Evolutionary conservation across 2,797 vertebrate genomes (phyloP).

Genomic region (Catharus ustulatus): DNA sequence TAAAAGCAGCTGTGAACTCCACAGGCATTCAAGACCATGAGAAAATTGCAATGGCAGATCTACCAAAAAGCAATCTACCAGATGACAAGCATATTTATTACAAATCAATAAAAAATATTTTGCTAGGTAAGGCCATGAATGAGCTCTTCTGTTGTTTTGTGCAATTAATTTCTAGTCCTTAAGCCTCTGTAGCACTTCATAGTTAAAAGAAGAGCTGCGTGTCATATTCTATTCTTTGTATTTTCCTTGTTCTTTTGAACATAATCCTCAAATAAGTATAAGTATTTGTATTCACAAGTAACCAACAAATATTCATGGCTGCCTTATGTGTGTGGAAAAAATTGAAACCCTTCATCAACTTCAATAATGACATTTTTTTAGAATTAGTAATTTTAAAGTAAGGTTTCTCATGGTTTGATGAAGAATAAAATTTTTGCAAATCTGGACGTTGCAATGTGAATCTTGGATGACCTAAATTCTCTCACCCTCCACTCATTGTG

Average conservation of each 20-base stretch:
- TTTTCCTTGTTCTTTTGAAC: background rate
- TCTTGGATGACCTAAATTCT: background rate
- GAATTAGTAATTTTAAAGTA: background rate
- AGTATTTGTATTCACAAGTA: background rate
- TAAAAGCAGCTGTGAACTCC: background rate
- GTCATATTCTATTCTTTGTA: background rate
- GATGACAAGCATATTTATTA: background rate
- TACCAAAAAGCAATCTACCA: background rate
- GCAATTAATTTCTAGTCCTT: background rate
- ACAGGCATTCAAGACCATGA: background rate
- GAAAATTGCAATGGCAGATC: background rate
- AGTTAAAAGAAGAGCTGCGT: background rate
- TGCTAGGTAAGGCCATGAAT: background rate
- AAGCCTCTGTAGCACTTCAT: background rate
- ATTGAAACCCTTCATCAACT: accelerated
- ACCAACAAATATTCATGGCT: background rate
- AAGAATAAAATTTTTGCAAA: background rate
- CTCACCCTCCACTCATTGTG: background rate
- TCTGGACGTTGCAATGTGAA: background rate
- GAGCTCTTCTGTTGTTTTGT: background rate
- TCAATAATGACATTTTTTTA: background rate
- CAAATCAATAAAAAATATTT: background rate
- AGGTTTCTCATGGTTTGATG: background rate
- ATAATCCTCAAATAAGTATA: background rate
- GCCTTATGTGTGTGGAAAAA: background rate